Evolutionary conservation across 2,797 vertebrate species (phyloP).

Genomic region (Nyctalus aviator): DNA sequence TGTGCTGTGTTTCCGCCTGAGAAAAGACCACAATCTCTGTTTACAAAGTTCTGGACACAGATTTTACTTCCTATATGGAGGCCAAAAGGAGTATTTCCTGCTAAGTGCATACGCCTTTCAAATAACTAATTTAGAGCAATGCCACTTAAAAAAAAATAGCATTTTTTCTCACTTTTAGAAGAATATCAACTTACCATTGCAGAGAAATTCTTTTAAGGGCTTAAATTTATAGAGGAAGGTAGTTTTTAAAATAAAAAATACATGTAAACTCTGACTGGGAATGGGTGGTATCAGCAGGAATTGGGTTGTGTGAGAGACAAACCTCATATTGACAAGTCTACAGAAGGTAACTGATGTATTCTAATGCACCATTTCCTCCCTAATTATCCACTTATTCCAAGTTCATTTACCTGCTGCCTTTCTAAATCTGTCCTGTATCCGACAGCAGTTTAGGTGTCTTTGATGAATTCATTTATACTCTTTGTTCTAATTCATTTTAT

Average conservation of each 20-base stretch:
- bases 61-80: slow-evolving; percentile 38
- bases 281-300: neutral
- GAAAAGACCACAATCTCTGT: neutral
- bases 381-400: neutral
- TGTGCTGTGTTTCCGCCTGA: neutral
- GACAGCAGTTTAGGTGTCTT: neutral
- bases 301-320: neutral
- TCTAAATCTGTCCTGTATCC: neutral
- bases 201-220: neutral
- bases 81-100: slow-evolving; percentile 32
- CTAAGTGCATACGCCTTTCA: slow-evolving; percentile 36
- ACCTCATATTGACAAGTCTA: neutral
- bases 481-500: slow-evolving; percentile 27
- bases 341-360: neutral
- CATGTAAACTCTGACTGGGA: neutral
- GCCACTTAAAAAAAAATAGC: neutral
- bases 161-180: slow-evolving; percentile 18
- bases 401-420: slow-evolving; percentile 3
- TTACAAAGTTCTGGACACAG: slow-evolving; percentile 59
- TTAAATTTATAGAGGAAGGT: neutral
- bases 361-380: neutral
- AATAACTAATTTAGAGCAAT: slow-evolving; percentile 41
- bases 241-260: neutral
- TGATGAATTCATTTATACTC: neutral
- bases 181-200: slow-evolving; percentile 15